Evolutionary conservation across 2,113 vertebrate species (phyloP).

Genomic region (Echinops telfairi): DNA sequence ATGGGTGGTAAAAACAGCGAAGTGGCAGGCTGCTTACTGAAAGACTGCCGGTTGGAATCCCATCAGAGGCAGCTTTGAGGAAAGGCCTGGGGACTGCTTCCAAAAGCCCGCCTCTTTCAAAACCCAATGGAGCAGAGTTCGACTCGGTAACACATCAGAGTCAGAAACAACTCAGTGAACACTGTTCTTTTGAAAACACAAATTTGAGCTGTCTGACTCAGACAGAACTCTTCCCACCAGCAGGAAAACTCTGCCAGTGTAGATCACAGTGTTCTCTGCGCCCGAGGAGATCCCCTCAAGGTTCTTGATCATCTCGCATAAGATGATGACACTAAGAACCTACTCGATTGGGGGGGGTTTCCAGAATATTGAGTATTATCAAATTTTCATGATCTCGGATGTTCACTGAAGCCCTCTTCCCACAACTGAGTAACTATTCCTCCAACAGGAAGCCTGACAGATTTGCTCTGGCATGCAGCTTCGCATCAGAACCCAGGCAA

Average conservation of each 20-base stretch:
- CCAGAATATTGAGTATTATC: conserved; percentile 78
- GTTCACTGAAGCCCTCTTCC: conserved; percentile 65
- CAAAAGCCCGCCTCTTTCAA: background rate
- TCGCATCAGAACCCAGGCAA: conserved; percentile 65
- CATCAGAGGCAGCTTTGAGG: background rate
- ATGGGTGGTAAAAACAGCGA: background rate
- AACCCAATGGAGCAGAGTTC: background rate
- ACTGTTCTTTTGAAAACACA: background rate
- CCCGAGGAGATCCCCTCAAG: background rate
- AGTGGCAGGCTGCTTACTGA: background rate
- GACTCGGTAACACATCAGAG: background rate
- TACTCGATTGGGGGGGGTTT: conserved; percentile 61
- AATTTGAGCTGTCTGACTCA: background rate
- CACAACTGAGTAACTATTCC: conserved; percentile 76
- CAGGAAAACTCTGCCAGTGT: background rate
- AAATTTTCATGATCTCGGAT: conserved; percentile 78
- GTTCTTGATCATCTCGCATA: conserved; percentile 58
- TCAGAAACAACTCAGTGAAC: background rate
- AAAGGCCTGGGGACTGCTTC: background rate
- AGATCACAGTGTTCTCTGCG: background rate
- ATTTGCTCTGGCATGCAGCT: conserved; percentile 65
- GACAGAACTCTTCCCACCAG: background rate
- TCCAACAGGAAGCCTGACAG: conserved; percentile 55
- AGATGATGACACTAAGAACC: conserved; percentile 64
- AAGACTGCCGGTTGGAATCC: background rate